Evolutionary conservation across 2,888 invertebrate genomes (phyloP).

Genomic region (Mellilla xanthometata): DNA sequence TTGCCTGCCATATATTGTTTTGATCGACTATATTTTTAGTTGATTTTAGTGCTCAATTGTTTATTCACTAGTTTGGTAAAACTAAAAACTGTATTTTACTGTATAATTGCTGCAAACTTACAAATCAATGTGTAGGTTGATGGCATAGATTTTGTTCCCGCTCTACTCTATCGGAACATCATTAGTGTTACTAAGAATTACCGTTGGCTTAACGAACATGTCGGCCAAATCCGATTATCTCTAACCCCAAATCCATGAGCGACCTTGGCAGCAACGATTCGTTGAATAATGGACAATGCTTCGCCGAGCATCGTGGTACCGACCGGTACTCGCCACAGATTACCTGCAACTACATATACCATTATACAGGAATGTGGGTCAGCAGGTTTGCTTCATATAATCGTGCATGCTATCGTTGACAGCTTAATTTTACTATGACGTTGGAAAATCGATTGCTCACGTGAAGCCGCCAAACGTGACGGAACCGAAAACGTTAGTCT

Average conservation of each 20-base stretch:
- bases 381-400: slow-evolving; percentile 32
- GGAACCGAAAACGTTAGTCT: slow-evolving; percentile 1
- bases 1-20: no score
- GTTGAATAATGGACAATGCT: slow-evolving; percentile 22
- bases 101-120: no score
- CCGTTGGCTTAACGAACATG: no score
- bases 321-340: slow-evolving; percentile 22
- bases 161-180: no score
- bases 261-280: slow-evolving; percentile 27
- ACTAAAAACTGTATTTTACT: no score
- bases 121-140: no score
- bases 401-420: slow-evolving; percentile 26
- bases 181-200: no score
- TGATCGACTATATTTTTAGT: no score
- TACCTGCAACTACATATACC: slow-evolving; percentile 21
- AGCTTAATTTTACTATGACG: slow-evolving; percentile 31
- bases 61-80: no score
- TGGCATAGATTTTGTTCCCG: no score
- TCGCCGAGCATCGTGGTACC: slow-evolving; percentile 18
- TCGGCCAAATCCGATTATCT: no score
- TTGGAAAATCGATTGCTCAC: slow-evolving; percentile 23
- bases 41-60: no score
- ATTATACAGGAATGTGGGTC: slow-evolving; percentile 39
- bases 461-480: slow-evolving; percentile 1
- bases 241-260: slow-evolving; percentile 3